Conservation (phyloP, 2,113 vertebrate genomes). For the Aramus guarauna region DNA sequence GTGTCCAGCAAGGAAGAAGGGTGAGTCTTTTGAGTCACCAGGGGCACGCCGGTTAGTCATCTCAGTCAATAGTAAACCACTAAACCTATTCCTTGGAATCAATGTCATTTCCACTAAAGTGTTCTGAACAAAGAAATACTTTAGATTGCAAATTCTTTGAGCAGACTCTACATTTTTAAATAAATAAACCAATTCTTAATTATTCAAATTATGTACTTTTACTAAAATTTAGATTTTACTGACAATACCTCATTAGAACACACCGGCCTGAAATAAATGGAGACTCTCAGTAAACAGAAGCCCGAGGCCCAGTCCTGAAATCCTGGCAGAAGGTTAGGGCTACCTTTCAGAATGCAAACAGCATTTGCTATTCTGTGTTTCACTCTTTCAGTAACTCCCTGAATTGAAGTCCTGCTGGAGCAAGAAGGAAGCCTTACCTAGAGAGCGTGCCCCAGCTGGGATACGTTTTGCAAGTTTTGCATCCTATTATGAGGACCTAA, state of each 20-base stretch:
- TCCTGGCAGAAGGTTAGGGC: neutral
- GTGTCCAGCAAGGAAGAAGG: neutral
- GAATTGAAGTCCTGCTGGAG: neutral
- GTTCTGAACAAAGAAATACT: neutral
- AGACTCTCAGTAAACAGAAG: neutral
- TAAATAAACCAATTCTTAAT: neutral
- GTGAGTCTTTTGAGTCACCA: neutral
- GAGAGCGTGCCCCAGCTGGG: neutral
- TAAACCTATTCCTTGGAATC: neutral
- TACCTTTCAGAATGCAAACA: neutral
- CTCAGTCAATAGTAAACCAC: neutral
- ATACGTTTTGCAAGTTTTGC: conserved; percentile 8
- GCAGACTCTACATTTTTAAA: neutral
- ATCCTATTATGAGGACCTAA: conserved; percentile 16
- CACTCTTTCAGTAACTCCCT: neutral
- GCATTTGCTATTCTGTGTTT: neutral
- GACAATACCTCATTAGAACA: neutral
- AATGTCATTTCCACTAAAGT: neutral
- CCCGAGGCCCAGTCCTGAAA: neutral
- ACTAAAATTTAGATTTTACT: neutral
- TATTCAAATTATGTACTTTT: neutral
- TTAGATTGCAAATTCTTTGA: neutral
- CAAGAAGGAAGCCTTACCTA: neutral
- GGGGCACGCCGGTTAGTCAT: neutral
- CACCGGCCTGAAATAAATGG: neutral